These are phyloP conservation scores for Oreochromis tanganicae DNA, from an alignment of 2,113 vertebrate genomes.

Conservation along the genomic window DNA sequence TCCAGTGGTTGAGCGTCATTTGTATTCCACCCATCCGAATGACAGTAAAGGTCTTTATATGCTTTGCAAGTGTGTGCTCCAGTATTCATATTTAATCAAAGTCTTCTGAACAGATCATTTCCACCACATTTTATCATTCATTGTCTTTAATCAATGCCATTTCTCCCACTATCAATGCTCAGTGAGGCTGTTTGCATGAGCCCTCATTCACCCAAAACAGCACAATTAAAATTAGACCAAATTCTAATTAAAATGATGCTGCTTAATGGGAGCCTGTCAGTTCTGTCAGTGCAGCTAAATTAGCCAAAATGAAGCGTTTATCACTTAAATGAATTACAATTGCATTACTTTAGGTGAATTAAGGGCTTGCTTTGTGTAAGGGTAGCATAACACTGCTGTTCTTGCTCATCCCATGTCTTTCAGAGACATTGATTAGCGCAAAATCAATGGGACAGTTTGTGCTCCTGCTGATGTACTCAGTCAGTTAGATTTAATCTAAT, in stretches of 20 bases:
- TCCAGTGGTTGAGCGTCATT: not conserved
- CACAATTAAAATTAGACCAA: conserved; percentile 26
- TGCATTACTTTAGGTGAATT: conserved; percentile 33
- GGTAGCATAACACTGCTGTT: not conserved
- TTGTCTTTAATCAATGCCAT: conserved; percentile 36
- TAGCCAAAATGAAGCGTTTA: conserved; percentile 26
- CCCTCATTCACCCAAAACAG: conserved; percentile 17
- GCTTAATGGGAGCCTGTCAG: conserved; percentile 34
- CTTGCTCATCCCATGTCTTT: not conserved
- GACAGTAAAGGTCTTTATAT: not conserved
- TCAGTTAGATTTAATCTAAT: conserved; percentile 23
- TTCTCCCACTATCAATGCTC: not conserved
- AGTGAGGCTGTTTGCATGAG: not conserved
- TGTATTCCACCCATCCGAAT: not conserved
- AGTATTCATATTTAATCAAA: conserved; percentile 32
- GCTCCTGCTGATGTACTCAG: not conserved
- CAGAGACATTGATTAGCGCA: conserved; percentile 22
- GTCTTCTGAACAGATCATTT: conserved; percentile 28
- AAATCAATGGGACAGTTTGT: conserved; percentile 35
- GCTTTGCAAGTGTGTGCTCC: not conserved
- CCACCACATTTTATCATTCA: conserved; percentile 12
- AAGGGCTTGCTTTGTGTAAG: conserved; percentile 1
- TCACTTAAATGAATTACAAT: conserved; percentile 33
- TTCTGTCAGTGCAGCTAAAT: conserved; percentile 25
- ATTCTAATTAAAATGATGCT: conserved; percentile 30